Conservation (phyloP, 2,113 vertebrate species). For the Parotia lawesii region DNA sequence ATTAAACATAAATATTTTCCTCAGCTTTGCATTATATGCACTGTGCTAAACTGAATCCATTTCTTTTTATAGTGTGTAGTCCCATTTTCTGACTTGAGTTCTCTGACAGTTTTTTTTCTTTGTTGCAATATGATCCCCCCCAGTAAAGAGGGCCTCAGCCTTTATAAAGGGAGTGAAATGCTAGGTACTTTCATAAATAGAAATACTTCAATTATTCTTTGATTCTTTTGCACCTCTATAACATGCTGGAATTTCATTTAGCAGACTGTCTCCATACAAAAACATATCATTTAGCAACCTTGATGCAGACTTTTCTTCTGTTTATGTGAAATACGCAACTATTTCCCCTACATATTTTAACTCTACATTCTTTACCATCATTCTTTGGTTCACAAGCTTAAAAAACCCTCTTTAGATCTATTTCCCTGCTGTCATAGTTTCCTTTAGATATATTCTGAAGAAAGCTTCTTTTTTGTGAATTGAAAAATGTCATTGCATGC, state of each 20-base stretch:
- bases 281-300: background rate
- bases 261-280: background rate
- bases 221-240: background rate
- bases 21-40: background rate
- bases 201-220: slow-evolving; percentile 6
- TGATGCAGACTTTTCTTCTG: background rate
- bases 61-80: background rate
- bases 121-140: background rate
- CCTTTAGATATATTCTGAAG: slow-evolving; percentile 29
- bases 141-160: background rate
- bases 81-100: background rate
- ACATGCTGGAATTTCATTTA: background rate
- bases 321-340: background rate
- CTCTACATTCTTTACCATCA: background rate
- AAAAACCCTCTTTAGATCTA: slow-evolving; percentile 39
- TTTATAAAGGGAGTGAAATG: background rate
- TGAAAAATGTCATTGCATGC: slow-evolving; percentile 60
- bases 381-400: slow-evolving; percentile 34
- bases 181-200: background rate
- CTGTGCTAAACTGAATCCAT: background rate
- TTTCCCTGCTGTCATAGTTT: slow-evolving; percentile 63
- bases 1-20: background rate
- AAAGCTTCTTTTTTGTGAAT: slow-evolving; percentile 51
- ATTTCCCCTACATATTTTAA: slow-evolving; percentile 13
- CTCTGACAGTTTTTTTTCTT: background rate